Base-by-base conservation (phyloP, 1,140 invertebrate genomes). In the Lethrus apterus region DNA sequence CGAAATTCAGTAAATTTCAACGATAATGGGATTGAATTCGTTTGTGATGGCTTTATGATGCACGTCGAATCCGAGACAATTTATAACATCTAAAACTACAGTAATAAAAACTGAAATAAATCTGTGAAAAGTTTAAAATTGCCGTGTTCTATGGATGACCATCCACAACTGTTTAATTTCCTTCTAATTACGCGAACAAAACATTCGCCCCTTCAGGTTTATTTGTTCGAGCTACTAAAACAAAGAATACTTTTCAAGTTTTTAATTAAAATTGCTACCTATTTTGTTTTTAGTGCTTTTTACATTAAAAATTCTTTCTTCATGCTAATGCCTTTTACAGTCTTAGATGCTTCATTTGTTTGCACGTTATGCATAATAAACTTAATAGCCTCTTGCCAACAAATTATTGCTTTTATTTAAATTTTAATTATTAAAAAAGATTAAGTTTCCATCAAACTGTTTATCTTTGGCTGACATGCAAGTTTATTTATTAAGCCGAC, bases 241-340 rank as follows among this genome's bases (percentile, higher is more conserved):
- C 56, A 58, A 58, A 58, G 48, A 51, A 56, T 61, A 63, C 60
- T 63, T 63, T 58, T 61, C 60, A 60, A 58, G 54, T 58, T 63
- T 61, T 63, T 63, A 61, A 61, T 63, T 63, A 63, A 63, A 61
- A 60, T 63, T 58, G 60, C 56, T 58, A 57, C 59, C 59, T 58
- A 63, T 63, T 63, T 60, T 59, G 55, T 59, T 62, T 26, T 62
- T 57, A 61, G 50, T 61, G 54, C 61, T 56, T 59, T 47, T 61
- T 57, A 57, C 60, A 61, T 63, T 63, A 60, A 61, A 60, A 61
- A 59, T 61, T 51, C 55, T 55, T 50, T 54, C 36, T 13, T 38
- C 52, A 42, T 41, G 35, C 41, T 20, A 41, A 30, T 24, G 29
- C 40, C 43, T 45, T 41, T 52, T 46, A 52, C 45, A 48, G 44